A percentile compares a stretch with the other conserved stretches of the same genome.
These are phyloP conservation scores for Anas bahamensis DNA, from an alignment of 2,797 vertebrate species.

Conservation along the genomic window DNA sequence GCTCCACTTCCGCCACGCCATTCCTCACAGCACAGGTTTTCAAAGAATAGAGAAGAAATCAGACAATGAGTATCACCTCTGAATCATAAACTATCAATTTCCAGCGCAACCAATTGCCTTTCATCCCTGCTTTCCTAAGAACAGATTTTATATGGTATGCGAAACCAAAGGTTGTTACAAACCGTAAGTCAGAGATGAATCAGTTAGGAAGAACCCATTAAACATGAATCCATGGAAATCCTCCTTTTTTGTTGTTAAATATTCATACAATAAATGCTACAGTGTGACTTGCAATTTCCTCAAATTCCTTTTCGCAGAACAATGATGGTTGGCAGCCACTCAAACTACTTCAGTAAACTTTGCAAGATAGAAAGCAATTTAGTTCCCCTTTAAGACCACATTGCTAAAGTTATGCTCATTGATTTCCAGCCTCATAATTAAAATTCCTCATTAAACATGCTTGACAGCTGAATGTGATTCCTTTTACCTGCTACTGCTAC, in stretches of 20 bases:
- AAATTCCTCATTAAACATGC: conserved; percentile 75
- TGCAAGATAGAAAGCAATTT: conserved; percentile 65
- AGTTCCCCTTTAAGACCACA: conserved; percentile 63
- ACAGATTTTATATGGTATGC: conserved; percentile 31
- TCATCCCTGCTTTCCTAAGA: conserved; percentile 18
- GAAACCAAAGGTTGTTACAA: conserved; percentile 55
- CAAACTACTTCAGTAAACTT: conserved; percentile 67
- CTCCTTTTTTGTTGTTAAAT: conserved; percentile 77
- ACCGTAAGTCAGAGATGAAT: conserved; percentile 74
- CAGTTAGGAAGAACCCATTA: conserved; percentile 77
- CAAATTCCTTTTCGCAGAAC: conserved; percentile 73
- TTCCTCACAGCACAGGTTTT: not conserved
- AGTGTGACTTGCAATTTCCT: conserved; percentile 74
- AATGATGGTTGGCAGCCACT: conserved; percentile 74
- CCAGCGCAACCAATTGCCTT: not conserved
- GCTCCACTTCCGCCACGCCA: not conserved
- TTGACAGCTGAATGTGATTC: conserved; percentile 72
- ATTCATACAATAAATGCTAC: conserved; percentile 75
- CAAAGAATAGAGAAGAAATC: conserved; percentile 9
- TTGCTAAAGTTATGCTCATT: conserved; percentile 68
- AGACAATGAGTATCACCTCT: not conserved
- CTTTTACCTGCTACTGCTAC: conserved; percentile 75
- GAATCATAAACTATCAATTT: conserved; percentile 15
- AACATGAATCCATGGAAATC: conserved; percentile 78
- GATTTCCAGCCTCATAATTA: conserved; percentile 74